Base-by-base conservation (phyloP, 2,113 vertebrate genomes). In the Sander vitreus region DNA sequence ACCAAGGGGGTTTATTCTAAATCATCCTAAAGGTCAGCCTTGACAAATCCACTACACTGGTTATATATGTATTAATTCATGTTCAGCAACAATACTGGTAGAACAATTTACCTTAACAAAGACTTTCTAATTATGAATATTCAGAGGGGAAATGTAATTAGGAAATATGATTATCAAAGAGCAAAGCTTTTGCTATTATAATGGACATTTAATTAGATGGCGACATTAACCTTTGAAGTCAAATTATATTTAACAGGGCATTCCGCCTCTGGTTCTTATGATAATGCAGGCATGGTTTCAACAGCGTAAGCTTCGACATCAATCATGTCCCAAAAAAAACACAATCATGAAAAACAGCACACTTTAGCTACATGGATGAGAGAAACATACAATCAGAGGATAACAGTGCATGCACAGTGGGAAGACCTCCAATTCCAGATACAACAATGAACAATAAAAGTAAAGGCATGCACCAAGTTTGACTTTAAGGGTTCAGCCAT, bases 171-270 rank as follows among this genome's bases (percentile, higher is more conserved):
- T 92, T 76, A 92, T 78, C 50, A 93, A 92, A 93, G 84, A 83
- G 59, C 80, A 82, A 87, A 88, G 78, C 82, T 27, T 72, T 54
- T 39, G 47, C 23, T 87, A 33, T 86, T 81, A 80, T 81, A 90
- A 91, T 89, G 68, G 72, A 71, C 39, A 33, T 78, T 75, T 83
- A 74, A 91, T 91, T 66, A 86, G 85, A 90, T 79, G 85, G 81
- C 81, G 33, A 81, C 89, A 88, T 93, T 91, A 90, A 87, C 86
- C 88, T 94, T 93, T 94, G 92, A 95, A 92, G 91, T 90, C 82
- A 88, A 93, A 80, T 66, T 88, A 85, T 69, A 90, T 92, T 93
- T 82, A 81, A 54, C 70, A 81, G 77, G 59, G 55, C 72, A 88
- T 73, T 76, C 33, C 85, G 69, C 59, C 73, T 80, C 59, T 87